Percentiles rank a stretch among this genome's conserved stretches.
Evolutionary conservation across 1,140 invertebrate species (phyloP).

Genomic region (Panagrolaimus sp.): DNA sequence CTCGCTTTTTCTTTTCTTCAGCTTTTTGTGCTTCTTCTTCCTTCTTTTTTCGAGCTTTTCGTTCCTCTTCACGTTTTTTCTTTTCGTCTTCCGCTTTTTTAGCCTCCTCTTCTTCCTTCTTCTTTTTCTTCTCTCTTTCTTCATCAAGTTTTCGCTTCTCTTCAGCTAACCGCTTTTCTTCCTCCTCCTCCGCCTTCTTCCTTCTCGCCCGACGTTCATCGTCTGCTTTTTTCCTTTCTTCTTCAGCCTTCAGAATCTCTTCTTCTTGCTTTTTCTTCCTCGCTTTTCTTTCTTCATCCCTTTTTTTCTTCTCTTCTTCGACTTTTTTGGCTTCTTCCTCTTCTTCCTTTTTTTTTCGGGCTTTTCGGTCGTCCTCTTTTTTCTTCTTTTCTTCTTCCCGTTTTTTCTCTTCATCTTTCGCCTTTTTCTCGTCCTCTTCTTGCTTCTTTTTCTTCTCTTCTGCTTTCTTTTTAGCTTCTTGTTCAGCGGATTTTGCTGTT

Average conservation of each 20-base stretch:
- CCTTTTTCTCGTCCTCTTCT: background rate
- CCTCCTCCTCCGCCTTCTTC: background rate
- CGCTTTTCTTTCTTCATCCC: background rate
- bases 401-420: background rate
- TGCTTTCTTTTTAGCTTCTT: conserved; percentile 1
- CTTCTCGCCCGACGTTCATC: background rate
- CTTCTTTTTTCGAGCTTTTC: too few species aligned
- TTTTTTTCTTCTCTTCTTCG: background rate
- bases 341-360: background rate
- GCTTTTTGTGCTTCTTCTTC: too few species aligned
- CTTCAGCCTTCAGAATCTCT: background rate
- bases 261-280: conserved; percentile 6
- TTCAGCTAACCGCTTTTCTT: background rate
- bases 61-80: background rate
- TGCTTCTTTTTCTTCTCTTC: conserved; percentile 24
- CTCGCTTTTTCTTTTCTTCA: too few species aligned
- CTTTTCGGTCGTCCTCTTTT: background rate
- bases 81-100: too few species aligned
- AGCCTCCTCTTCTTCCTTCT: too few species aligned
- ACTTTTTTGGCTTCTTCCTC: conserved; percentile 5
- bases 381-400: background rate
- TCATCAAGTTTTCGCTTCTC: background rate
- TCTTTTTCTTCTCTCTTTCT: too few species aligned
- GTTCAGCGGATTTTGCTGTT: background rate
- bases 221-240: background rate